These are phyloP conservation scores for Zeuzera pyrina DNA, from an alignment of 2,888 invertebrate genomes.

Conservation along the genomic window DNA sequence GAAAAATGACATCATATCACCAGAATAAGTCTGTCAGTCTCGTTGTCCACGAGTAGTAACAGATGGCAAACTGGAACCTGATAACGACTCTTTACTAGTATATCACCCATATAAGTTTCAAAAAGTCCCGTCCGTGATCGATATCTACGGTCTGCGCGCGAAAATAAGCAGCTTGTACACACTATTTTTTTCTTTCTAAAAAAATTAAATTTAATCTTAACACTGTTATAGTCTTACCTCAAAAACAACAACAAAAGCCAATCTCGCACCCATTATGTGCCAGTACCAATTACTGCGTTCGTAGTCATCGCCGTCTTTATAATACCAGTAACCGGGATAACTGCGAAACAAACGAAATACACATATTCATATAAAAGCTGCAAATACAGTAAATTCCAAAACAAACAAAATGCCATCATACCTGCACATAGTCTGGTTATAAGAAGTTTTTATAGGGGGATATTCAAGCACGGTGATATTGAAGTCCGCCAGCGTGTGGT, in stretches of 20 bases:
- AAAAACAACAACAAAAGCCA: conserved; percentile 94
- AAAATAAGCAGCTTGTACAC: no score
- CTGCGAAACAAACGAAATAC: conserved; percentile 43
- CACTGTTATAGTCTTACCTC: no score
- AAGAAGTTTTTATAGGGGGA: conserved; percentile 46
- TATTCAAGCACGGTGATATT: conserved; percentile 75
- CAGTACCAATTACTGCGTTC: conserved; percentile 85
- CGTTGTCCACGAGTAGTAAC: no score
- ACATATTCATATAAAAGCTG: background rate
- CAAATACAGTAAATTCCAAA: background rate
- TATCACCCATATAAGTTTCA: no score
- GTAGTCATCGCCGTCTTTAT: conserved; percentile 66
- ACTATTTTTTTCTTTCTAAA: no score
- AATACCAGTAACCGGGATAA: conserved; percentile 89
- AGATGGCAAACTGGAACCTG: no score
- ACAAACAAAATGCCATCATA: conserved; percentile 26
- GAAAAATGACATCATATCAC: no score
- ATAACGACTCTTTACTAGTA: no score
- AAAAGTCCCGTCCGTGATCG: no score
- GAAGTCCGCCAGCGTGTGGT: conserved; percentile 84
- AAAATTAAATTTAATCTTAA: no score
- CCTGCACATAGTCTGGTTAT: conserved; percentile 76
- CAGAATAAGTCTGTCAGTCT: no score
- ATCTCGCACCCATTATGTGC: conserved; percentile 90
- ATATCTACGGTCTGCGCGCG: no score